Conservation (phyloP, 2,797 vertebrate genomes). For the Molothrus aeneus region DNA sequence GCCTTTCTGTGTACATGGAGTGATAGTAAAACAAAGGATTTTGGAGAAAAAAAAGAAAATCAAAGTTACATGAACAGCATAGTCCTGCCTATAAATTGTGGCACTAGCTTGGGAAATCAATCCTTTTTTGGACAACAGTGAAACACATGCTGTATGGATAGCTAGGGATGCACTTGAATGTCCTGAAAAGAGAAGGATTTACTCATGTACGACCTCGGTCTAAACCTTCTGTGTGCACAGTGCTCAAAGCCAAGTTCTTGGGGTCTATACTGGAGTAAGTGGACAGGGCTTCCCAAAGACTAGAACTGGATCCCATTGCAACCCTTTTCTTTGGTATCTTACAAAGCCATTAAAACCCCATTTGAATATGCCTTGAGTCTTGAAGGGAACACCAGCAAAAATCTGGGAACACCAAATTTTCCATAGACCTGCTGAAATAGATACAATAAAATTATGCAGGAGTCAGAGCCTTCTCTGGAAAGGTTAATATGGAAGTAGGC, state of each 20-base stretch:
- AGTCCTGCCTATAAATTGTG: not conserved
- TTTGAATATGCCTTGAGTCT: not conserved
- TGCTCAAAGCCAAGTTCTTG: not conserved
- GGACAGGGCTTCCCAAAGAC: not conserved
- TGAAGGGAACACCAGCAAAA: not conserved
- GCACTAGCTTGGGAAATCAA: not conserved
- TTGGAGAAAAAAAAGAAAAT: not conserved
- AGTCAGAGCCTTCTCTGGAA: not conserved
- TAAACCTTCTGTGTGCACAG: not conserved
- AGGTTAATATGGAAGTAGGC: not conserved
- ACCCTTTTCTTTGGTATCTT: not conserved
- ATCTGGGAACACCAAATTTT: not conserved
- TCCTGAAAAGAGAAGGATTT: not conserved
- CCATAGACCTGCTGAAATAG: not conserved
- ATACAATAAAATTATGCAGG: not conserved
- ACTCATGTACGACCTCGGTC: not conserved
- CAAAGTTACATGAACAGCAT: not conserved
- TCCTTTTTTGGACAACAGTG: not conserved
- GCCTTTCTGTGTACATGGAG: not conserved
- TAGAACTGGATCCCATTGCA: not conserved
- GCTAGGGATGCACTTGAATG: not conserved
- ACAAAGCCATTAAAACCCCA: not conserved
- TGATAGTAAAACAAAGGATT: not conserved
- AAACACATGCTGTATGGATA: not conserved
- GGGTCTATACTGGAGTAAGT: accelerated